Conservation (phyloP, 2,888 invertebrate species). For the Lycaena phlaeas region DNA sequence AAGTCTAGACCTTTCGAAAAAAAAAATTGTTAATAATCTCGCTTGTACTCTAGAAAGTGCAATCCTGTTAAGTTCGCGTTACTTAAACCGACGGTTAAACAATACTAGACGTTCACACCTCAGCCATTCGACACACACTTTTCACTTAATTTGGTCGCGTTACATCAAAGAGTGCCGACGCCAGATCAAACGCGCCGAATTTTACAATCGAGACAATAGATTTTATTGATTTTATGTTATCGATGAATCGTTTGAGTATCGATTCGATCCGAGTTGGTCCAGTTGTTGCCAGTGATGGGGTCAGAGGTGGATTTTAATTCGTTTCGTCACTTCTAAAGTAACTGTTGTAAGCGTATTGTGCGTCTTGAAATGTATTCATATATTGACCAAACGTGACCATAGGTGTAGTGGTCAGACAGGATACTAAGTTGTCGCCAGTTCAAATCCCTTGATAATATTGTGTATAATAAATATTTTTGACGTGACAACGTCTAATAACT, state of each 20-base stretch:
- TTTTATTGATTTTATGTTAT: slow-evolving; percentile 71
- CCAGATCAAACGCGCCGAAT: slow-evolving; percentile 52
- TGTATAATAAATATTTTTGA: too few relatives aligned
- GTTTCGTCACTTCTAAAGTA: neutral
- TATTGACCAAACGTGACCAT: too few relatives aligned
- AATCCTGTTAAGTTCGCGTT: too few relatives aligned
- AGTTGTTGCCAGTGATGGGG: slow-evolving; percentile 26
- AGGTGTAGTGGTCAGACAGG: too few relatives aligned
- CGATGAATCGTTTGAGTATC: slow-evolving; percentile 29
- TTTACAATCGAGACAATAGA: slow-evolving; percentile 32
- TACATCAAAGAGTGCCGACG: slow-evolving; percentile 63
- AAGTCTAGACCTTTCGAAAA: too few relatives aligned
- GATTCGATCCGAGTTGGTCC: slow-evolving; percentile 58
- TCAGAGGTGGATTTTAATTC: slow-evolving; percentile 6
- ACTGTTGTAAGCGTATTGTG: neutral
- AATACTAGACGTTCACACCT: too few relatives aligned
- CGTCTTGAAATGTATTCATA: neutral
- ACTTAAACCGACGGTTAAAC: too few relatives aligned
- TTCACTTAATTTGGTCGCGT: slow-evolving; percentile 70
- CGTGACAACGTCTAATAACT: too few relatives aligned
- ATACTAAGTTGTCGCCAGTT: too few relatives aligned
- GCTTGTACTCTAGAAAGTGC: too few relatives aligned
- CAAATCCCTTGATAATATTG: too few relatives aligned
- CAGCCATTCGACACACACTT: slow-evolving; percentile 69
- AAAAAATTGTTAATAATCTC: too few relatives aligned